Evolutionary conservation across 2,797 vertebrate genomes (phyloP).

Genomic region (Tokudaia tokunoshimensis): DNA sequence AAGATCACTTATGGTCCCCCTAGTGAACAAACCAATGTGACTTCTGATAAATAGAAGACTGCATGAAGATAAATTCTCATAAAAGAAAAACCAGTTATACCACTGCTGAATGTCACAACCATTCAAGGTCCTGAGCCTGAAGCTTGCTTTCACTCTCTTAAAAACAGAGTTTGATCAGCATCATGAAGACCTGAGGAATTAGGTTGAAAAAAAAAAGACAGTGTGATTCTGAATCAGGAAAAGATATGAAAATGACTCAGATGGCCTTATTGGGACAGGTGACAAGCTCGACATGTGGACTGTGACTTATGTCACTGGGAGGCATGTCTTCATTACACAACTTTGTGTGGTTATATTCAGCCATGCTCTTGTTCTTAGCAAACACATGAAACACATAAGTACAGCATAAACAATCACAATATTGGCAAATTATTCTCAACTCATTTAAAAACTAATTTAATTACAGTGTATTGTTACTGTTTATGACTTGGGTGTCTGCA

Average conservation of each 20-base stretch:
- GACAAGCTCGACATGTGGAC: not conserved
- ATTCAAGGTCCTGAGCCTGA: not conserved
- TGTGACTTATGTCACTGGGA: not conserved
- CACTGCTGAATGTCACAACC: not conserved
- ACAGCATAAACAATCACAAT: not conserved
- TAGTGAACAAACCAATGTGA: not conserved
- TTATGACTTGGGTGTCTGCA: not conserved
- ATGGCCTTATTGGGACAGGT: constrained; percentile 13
- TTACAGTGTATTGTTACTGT: not conserved
- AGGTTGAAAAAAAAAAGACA: not conserved
- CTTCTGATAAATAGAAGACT: not conserved
- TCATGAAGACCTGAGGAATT: not conserved
- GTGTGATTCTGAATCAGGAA: not conserved
- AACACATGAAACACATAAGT: not conserved
- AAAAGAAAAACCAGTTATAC: not conserved
- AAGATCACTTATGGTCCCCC: not conserved
- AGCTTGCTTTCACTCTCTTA: not conserved
- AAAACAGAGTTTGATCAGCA: not conserved
- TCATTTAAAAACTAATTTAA: not conserved
- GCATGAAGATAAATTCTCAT: not conserved
- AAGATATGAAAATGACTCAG: not conserved
- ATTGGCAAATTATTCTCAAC: not conserved
- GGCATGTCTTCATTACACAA: not conserved
- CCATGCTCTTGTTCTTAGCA: constrained; percentile 26
- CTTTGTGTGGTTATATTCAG: not conserved